These are phyloP conservation scores for Apotomis capreana DNA, from an alignment of 2,888 invertebrate species.

Conservation along the genomic window DNA sequence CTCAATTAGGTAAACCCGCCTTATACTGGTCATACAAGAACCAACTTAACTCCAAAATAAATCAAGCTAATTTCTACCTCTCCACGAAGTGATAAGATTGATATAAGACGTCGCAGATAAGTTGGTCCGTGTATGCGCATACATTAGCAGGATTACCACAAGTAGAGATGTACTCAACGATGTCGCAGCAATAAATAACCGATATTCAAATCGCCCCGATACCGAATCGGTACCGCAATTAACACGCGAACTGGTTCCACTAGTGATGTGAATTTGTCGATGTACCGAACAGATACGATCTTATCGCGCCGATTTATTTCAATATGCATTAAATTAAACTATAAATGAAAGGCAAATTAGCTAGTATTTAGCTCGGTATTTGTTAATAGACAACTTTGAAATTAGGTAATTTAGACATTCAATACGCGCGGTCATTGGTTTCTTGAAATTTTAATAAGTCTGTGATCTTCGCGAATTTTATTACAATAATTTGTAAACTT, in stretches of 20 bases:
- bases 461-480: conserved; percentile 5
- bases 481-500: conserved; percentile 12
- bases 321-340: conserved; percentile 16
- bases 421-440: background rate
- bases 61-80: background rate
- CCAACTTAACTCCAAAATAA: background rate
- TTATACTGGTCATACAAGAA: conserved; percentile 26
- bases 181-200: conserved; percentile 78
- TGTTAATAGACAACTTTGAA: background rate
- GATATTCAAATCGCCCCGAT: conserved; percentile 81
- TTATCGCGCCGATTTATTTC: conserved; percentile 5
- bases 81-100: background rate
- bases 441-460: conserved; percentile 11
- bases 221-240: conserved; percentile 82
- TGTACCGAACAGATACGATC: conserved; percentile 22
- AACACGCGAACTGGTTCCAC: conserved; percentile 76
- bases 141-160: conserved; percentile 70
- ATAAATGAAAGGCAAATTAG: conserved; percentile 26
- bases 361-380: conserved; percentile 9
- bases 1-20: conserved; percentile 39
- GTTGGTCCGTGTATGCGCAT: conserved; percentile 57
- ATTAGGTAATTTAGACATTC: conserved; percentile 20
- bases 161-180: conserved; percentile 72
- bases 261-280: conserved; percentile 58
- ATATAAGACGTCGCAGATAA: background rate